Conservation (phyloP, 2,797 vertebrate genomes). For the Pangasius mekongensis region DNA sequence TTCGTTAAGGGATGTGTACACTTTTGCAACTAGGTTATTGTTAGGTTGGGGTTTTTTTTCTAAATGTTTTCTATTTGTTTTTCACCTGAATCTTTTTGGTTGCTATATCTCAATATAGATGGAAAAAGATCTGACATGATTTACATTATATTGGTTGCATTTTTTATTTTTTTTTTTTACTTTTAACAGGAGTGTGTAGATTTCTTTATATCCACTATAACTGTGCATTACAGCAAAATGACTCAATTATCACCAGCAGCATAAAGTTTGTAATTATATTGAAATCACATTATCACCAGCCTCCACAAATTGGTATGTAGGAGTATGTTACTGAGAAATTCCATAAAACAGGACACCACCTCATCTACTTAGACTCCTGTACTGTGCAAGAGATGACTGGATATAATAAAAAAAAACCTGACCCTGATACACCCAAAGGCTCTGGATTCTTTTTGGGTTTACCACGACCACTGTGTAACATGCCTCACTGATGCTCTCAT, state of each 20-base stretch:
- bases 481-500: constrained; percentile 1
- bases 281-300: not conserved
- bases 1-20: not conserved
- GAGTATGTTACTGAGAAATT: not conserved
- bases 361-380: not conserved
- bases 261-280: not conserved
- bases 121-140: not conserved
- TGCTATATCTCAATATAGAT: not conserved
- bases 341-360: not conserved
- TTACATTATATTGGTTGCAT: too few species aligned
- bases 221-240: not conserved
- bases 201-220: not conserved
- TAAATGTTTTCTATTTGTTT: not conserved
- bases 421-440: not conserved
- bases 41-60: not conserved
- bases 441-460: not conserved
- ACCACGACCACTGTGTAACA: not conserved
- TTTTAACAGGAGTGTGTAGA: not conserved
- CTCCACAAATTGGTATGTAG: not conserved
- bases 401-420: not conserved
- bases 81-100: not conserved
- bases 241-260: not conserved
- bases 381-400: not conserved
- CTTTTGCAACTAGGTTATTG: not conserved
- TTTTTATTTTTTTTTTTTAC: not conserved